These are phyloP conservation scores for Dysdera silvatica DNA, from an alignment of 1,140 invertebrate genomes.

Conservation along the genomic window DNA sequence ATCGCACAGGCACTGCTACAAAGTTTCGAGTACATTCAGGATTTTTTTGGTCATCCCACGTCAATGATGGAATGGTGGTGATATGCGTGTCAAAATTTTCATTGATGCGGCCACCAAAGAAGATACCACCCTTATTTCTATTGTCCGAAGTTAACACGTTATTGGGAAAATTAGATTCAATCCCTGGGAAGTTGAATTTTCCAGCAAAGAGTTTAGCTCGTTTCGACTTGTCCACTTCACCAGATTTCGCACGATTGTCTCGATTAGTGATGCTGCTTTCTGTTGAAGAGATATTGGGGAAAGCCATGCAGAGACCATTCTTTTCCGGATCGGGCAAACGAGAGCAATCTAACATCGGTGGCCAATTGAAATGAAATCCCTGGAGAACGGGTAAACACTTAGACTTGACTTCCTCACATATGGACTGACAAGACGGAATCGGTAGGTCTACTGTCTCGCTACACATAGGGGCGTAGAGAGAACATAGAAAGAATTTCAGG, in stretches of 20 bases:
- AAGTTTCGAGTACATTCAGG: background rate
- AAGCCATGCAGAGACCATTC: slow-evolving; percentile 47
- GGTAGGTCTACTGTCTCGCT: slow-evolving; percentile 83
- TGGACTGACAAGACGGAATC: slow-evolving; percentile 82
- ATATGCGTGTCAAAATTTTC: background rate
- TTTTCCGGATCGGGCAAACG: slow-evolving; percentile 77
- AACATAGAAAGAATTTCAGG: slow-evolving; percentile 84
- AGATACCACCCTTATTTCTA: background rate
- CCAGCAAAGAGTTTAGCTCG: slow-evolving; percentile 2
- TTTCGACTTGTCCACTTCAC: background rate
- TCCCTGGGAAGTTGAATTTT: background rate
- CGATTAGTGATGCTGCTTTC: background rate
- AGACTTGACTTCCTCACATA: slow-evolving; percentile 76
- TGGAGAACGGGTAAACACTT: slow-evolving; percentile 76
- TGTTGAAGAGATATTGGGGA: background rate
- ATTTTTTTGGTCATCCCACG: background rate
- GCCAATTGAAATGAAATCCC: slow-evolving; percentile 87
- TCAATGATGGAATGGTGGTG: background rate
- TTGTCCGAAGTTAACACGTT: background rate
- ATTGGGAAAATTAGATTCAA: too few species aligned
- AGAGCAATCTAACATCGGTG: slow-evolving; percentile 77
- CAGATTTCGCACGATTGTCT: background rate
- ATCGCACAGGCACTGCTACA: background rate
- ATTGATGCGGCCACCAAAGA: background rate
- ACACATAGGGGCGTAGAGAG: slow-evolving; percentile 94